Conservation (phyloP, 2,797 vertebrate species). For the Falco columbarius region DNA sequence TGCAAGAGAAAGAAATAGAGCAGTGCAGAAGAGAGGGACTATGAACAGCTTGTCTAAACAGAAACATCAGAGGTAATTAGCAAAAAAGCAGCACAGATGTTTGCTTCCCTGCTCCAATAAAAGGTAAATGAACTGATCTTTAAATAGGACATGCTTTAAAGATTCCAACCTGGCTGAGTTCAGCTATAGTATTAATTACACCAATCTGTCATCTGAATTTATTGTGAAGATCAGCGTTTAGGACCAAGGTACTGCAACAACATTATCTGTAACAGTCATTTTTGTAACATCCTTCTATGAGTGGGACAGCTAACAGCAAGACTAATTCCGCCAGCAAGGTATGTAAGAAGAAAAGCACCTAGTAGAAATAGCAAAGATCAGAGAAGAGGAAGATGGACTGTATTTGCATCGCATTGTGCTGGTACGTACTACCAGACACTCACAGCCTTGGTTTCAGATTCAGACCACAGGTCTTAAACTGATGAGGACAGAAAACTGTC, state of each 20-base stretch:
- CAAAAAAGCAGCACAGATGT: constrained; percentile 27
- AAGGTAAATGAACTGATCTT: constrained; percentile 26
- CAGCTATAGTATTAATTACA: background rate
- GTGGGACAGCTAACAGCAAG: background rate
- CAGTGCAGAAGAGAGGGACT: background rate
- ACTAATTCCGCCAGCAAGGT: background rate
- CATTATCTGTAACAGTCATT: background rate
- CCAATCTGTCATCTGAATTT: background rate
- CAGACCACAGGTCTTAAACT: background rate
- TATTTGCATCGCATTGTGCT: background rate
- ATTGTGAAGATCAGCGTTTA: background rate
- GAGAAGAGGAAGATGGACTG: background rate
- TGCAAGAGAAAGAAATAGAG: background rate
- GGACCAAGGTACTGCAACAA: background rate
- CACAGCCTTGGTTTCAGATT: background rate
- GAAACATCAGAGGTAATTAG: background rate
- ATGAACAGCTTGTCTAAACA: background rate
- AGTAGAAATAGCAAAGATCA: background rate
- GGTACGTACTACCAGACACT: background rate
- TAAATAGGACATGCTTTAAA: background rate
- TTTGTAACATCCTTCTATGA: background rate
- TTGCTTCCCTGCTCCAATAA: constrained; percentile 1
- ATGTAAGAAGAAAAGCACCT: background rate
- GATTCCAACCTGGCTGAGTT: background rate
- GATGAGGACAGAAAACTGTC: background rate